Conservation (phyloP, 2,888 invertebrate genomes). For the Cantharis flavilabris region DNA sequence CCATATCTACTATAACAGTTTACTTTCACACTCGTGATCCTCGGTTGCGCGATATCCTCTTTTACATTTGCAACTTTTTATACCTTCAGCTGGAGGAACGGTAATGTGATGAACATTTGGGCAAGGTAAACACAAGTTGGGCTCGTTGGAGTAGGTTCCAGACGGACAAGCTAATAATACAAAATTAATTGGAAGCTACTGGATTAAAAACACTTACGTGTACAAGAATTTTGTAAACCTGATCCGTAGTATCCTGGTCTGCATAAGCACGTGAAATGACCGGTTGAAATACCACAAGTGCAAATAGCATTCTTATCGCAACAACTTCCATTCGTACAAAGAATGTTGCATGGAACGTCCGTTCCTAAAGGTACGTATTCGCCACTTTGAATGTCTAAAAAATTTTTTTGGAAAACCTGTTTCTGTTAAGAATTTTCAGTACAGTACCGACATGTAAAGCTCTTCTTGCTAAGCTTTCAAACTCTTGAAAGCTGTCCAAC, state of each 20-base stretch:
- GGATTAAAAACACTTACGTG: slow-evolving; percentile 55
- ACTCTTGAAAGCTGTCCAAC: slow-evolving; percentile 69
- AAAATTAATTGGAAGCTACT: background rate
- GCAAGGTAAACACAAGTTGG: slow-evolving; percentile 59
- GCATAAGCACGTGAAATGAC: slow-evolving; percentile 71
- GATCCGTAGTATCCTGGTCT: slow-evolving; percentile 67
- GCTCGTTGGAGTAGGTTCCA: slow-evolving; percentile 67
- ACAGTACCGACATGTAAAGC: slow-evolving; percentile 67
- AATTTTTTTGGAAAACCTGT: background rate
- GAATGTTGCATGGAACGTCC: slow-evolving; percentile 57
- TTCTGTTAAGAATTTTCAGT: background rate
- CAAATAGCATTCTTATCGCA: slow-evolving; percentile 67
- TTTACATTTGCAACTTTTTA: slow-evolving; percentile 65
- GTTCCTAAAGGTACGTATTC: slow-evolving; percentile 60
- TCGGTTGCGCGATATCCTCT: slow-evolving; percentile 60
- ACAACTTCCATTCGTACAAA: slow-evolving; percentile 61
- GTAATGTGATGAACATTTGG: slow-evolving; percentile 69
- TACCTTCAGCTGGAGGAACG: slow-evolving; percentile 59
- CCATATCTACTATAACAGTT: background rate
- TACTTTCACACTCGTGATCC: slow-evolving; percentile 63
- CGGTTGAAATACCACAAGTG: slow-evolving; percentile 69
- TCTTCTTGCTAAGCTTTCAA: slow-evolving; percentile 68
- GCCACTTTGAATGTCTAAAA: slow-evolving; percentile 65
- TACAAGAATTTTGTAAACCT: slow-evolving; percentile 63
- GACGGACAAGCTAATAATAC: slow-evolving; percentile 63